Conservation (phyloP, 2,113 vertebrate genomes). For the Toxostoma redivivum region DNA sequence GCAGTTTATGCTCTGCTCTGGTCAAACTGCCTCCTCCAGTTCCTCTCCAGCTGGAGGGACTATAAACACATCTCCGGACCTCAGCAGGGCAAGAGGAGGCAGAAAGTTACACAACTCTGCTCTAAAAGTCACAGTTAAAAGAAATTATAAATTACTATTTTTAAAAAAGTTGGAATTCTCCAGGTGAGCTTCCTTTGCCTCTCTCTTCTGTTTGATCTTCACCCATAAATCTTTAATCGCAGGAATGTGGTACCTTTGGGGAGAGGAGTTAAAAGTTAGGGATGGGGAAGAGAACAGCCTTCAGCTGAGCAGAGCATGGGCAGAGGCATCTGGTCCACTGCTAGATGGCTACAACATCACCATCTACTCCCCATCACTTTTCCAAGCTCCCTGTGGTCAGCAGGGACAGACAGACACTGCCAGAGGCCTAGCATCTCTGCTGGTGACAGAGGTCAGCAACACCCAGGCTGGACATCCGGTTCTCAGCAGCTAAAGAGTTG, state of each 20-base stretch:
- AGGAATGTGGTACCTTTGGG: conserved; percentile 51
- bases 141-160: conserved; percentile 55
- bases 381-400: conserved; percentile 6
- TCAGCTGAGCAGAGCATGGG: not conserved
- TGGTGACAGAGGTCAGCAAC: conserved; percentile 14
- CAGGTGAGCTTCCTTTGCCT: conserved; percentile 19
- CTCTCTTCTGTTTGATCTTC: conserved; percentile 43
- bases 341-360: not conserved
- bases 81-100: not conserved
- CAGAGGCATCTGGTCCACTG: conserved; percentile 12
- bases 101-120: conserved; percentile 17
- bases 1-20: not conserved
- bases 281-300: not conserved
- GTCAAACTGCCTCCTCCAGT: not conserved
- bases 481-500: conserved; percentile 45
- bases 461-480: not conserved
- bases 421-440: conserved; percentile 22
- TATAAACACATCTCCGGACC: not conserved
- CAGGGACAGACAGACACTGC: conserved; percentile 8
- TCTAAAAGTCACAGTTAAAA: conserved; percentile 62
- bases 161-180: not conserved
- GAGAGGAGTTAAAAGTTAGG: conserved; percentile 51
- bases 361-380: not conserved
- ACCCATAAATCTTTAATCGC: conserved; percentile 40
- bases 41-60: not conserved